phyloP scores from a whole-genome alignment of 2,888 invertebrate genomes.

The Lottia scabra region DNA sequence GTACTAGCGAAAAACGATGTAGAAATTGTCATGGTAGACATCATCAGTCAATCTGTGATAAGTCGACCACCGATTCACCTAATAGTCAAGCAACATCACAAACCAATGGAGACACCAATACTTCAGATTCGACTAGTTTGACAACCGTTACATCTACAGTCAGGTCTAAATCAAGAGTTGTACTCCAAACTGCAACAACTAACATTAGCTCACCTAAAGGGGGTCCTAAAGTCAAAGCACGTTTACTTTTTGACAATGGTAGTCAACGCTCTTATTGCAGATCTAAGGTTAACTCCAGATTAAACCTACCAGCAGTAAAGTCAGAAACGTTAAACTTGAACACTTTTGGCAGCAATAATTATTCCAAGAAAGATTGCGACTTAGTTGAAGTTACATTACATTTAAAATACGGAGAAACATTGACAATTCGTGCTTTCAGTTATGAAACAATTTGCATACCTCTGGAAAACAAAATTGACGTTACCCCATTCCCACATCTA shows the following conservation, averaged over 20 bases:
- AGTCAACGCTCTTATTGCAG: constrained; percentile 2
- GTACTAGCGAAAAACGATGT: background rate
- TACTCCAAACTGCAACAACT: constrained; percentile 5
- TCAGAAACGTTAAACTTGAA: constrained; percentile 4
- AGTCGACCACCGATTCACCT: too few relatives aligned
- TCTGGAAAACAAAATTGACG: background rate
- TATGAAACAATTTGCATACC: background rate
- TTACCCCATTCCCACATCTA: background rate
- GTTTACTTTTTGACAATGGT: background rate
- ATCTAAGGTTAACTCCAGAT: background rate
- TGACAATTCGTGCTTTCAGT: background rate
- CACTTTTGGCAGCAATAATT: constrained; percentile 2
- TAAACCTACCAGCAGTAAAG: background rate
- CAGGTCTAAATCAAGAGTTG: background rate
- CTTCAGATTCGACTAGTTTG: background rate
- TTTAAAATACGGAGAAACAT: background rate
- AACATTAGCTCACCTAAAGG: background rate
- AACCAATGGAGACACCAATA: background rate
- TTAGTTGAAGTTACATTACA: background rate
- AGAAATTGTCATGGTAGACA: background rate
- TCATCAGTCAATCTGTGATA: constrained; percentile 3
- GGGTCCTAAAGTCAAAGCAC: background rate
- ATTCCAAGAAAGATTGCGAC: background rate
- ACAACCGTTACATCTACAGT: background rate
- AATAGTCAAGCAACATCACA: background rate